Evolutionary conservation across 2,113 vertebrate species (phyloP).

Genomic region (Rhea pennata): DNA sequence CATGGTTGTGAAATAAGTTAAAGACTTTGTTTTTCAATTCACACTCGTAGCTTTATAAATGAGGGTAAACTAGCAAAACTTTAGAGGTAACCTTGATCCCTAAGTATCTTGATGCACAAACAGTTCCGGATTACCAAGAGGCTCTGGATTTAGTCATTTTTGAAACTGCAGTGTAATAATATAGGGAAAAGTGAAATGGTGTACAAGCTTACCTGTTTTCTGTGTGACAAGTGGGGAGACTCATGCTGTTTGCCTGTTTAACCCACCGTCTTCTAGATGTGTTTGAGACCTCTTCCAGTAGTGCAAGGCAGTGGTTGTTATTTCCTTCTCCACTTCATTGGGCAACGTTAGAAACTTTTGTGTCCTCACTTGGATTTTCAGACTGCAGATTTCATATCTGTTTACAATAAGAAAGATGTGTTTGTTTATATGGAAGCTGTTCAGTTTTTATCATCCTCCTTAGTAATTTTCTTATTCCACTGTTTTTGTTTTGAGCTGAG

Average conservation of each 20-base stretch:
- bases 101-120: background rate
- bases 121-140: background rate
- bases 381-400: background rate
- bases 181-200: background rate
- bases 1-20: background rate
- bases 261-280: background rate
- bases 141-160: background rate
- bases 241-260: background rate
- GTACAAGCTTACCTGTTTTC: background rate
- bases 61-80: rapidly evolving
- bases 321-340: background rate
- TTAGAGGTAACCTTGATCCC: background rate
- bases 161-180: background rate
- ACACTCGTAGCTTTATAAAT: background rate
- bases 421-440: background rate
- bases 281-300: background rate
- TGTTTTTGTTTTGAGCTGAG: background rate
- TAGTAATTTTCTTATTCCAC: background rate
- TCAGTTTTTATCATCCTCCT: background rate
- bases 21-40: background rate
- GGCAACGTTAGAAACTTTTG: background rate
- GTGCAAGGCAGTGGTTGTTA: background rate
- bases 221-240: background rate
- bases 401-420: background rate
- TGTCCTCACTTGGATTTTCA: background rate